Conservation (phyloP, 2,113 vertebrate species). For the Cacatua alba region DNA sequence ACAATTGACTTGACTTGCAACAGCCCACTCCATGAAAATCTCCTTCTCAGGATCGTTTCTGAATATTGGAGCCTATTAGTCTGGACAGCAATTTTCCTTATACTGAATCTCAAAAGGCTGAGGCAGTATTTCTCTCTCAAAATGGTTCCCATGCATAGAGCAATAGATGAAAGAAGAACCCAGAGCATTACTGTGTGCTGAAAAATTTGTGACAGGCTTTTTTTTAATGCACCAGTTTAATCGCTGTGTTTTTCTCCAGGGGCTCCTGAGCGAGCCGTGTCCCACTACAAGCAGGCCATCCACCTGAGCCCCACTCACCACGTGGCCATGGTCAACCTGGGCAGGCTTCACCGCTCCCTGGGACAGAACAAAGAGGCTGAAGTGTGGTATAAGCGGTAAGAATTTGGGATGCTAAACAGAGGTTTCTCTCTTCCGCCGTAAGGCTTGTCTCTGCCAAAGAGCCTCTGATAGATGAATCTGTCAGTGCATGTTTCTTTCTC, state of each 20-base stretch:
- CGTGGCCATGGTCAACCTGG: conserved; percentile 96
- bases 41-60: rapidly evolving
- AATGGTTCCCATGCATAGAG: background rate
- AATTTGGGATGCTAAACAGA: background rate
- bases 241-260: conserved; percentile 68
- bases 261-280: conserved; percentile 80
- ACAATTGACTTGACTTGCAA: background rate
- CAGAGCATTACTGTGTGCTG: background rate
- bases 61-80: background rate
- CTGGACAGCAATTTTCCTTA: background rate
- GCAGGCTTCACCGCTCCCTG: conserved; percentile 89
- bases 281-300: conserved; percentile 91
- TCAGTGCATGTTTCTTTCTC: background rate
- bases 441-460: background rate
- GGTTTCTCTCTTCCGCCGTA: background rate
- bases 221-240: background rate
- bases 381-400: conserved; percentile 92
- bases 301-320: conserved; percentile 88
- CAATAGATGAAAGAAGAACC: background rate
- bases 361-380: conserved; percentile 89
- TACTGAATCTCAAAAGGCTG: background rate
- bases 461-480: background rate
- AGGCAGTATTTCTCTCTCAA: background rate
- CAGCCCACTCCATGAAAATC: background rate
- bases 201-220: background rate